A percentile compares a stretch with the other conserved stretches of the same genome.
Conservation (phyloP, 2,888 invertebrate species). For the Drepana falcataria region DNA sequence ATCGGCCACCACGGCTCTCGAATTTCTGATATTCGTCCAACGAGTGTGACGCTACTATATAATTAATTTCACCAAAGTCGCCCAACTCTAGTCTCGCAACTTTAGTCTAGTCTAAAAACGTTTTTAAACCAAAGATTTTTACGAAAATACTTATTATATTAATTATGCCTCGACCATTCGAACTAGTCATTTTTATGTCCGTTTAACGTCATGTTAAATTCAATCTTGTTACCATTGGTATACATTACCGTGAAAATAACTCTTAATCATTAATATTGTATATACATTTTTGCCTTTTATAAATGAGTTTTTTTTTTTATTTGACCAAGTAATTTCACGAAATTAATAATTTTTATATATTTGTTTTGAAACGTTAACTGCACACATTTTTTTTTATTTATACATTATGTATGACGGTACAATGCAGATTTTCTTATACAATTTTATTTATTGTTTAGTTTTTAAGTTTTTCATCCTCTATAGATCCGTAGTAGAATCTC, state of each 20-base stretch:
- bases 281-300: too few relatives aligned
- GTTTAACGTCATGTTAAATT: too few relatives aligned
- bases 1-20: too few relatives aligned
- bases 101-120: slow-evolving; percentile 47
- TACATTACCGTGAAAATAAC: too few relatives aligned
- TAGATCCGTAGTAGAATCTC: slow-evolving; percentile 62
- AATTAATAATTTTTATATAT: too few relatives aligned
- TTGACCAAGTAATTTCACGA: too few relatives aligned
- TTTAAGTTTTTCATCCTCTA: slow-evolving; percentile 21
- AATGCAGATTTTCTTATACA: slow-evolving; percentile 40
- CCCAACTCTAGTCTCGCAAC: slow-evolving; percentile 39
- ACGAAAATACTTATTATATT: slow-evolving; percentile 9
- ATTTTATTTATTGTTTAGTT: slow-evolving; percentile 28
- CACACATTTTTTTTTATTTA: background rate
- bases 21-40: too few relatives aligned
- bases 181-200: slow-evolving; percentile 67
- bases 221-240: too few relatives aligned
- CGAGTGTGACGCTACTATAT: too few relatives aligned
- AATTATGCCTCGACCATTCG: slow-evolving; percentile 40
- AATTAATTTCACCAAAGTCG: slow-evolving; percentile 35
- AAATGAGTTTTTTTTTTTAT: slow-evolving; percentile 8
- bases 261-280: too few relatives aligned
- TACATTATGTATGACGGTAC: slow-evolving; percentile 31
- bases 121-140: slow-evolving; percentile 54
- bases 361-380: background rate